These are phyloP conservation scores for Romanogobio albipinnatus DNA, from an alignment of 2,113 vertebrate species.

Conservation along the genomic window DNA sequence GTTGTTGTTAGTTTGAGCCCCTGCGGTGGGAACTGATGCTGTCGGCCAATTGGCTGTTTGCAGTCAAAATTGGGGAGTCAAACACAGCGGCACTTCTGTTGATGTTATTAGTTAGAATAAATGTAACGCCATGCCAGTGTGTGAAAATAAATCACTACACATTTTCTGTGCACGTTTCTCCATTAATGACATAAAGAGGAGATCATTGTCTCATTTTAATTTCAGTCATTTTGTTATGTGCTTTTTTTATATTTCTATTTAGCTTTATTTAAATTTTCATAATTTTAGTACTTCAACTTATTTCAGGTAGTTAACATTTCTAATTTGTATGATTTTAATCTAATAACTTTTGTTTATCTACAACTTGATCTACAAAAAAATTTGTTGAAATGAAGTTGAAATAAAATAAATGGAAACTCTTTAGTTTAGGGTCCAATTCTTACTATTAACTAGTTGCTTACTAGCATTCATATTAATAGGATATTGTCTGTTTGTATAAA, in stretches of 20 bases:
- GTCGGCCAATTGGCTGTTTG: conserved; percentile 8
- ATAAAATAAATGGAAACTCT: no score
- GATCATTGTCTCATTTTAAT: background rate
- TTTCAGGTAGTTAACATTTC: background rate
- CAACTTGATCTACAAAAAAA: no score
- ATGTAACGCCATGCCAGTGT: background rate
- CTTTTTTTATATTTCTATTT: background rate
- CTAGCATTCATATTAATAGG: no score
- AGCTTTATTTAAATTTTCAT: background rate
- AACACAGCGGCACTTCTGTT: conserved; percentile 9
- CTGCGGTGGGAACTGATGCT: conserved; percentile 15
- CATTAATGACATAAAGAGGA: background rate
- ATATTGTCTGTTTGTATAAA: no score
- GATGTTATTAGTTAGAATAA: conserved; percentile 13
- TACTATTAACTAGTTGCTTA: no score
- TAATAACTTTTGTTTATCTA: no score
- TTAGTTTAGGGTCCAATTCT: no score
- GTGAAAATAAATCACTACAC: conserved; percentile 3
- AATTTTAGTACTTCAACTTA: background rate
- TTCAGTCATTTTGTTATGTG: background rate
- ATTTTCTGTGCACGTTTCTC: background rate
- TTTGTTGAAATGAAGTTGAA: no score
- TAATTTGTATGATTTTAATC: no score
- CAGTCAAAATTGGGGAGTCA: conserved; percentile 4
- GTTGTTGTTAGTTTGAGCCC: conserved; percentile 14